These are phyloP conservation scores for Xestia sexstrigata DNA, from an alignment of 2,888 invertebrate species.

Conservation along the genomic window DNA sequence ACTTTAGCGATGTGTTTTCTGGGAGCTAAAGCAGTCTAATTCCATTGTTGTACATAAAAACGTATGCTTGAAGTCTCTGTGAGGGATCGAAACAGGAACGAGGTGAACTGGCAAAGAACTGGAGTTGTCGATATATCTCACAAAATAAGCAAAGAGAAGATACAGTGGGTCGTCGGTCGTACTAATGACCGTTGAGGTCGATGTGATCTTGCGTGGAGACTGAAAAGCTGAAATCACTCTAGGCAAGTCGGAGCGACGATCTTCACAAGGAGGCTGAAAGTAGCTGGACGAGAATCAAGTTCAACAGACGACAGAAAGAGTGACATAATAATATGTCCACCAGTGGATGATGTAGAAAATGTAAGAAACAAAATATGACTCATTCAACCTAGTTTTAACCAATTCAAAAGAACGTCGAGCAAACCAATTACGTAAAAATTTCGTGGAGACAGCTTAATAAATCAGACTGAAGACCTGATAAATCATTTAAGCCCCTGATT, in stretches of 20 bases:
- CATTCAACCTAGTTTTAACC: neutral
- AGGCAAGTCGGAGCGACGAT: neutral
- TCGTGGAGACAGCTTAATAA: constrained; percentile 24
- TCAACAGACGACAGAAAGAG: neutral
- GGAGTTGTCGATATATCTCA: neutral
- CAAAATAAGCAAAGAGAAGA: no score
- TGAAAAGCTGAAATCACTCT: neutral
- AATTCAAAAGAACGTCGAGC: no score
- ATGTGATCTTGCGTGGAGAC: neutral
- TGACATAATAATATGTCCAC: neutral
- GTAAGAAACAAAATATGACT: neutral
- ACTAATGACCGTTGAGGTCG: neutral
- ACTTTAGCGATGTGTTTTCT: neutral
- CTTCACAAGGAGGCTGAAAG: neutral
- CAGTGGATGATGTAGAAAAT: neutral
- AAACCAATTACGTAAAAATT: constrained; percentile 10
- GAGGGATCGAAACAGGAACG: neutral
- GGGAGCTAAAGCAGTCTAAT: neutral
- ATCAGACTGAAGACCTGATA: constrained; percentile 42
- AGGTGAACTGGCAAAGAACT: neutral
- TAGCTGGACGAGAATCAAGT: neutral
- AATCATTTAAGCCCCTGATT: constrained; percentile 45
- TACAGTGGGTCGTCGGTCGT: no score
- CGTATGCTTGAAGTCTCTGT: neutral
- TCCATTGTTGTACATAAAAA: neutral